These are phyloP conservation scores for Empidonax alnorum DNA, from an alignment of 2,113 vertebrate genomes.

Conservation along the genomic window DNA sequence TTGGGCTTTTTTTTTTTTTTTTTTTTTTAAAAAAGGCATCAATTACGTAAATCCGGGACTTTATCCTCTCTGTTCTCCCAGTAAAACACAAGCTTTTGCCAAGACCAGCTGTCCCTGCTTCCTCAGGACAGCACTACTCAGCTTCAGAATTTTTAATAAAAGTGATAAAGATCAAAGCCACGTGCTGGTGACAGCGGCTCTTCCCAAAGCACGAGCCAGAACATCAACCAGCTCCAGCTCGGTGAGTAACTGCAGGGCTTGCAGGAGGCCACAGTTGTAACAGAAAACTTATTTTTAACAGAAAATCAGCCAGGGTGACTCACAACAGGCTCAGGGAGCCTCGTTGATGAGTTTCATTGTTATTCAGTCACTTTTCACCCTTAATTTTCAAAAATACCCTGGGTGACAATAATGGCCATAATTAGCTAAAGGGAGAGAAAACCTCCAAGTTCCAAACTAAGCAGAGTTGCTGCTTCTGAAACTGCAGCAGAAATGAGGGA, in stretches of 20 bases:
- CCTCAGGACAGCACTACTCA: not conserved
- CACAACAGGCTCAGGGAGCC: not conserved
- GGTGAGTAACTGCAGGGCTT: not conserved
- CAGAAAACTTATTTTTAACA: not conserved
- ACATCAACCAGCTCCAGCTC: not conserved
- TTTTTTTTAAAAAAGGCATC: not conserved
- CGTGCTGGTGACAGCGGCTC: not conserved
- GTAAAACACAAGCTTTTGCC: not conserved
- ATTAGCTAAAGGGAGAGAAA: conserved; percentile 29
- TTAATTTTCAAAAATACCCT: conserved; percentile 33
- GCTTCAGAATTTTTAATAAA: not conserved
- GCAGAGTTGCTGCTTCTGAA: not conserved
- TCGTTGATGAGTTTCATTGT: conserved; percentile 3
- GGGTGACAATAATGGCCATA: conserved; percentile 29
- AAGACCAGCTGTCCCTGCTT: not conserved
- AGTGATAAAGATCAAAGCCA: not conserved
- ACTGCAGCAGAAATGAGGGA: not conserved
- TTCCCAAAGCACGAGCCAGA: not conserved
- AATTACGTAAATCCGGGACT: not conserved
- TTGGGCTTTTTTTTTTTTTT: not conserved
- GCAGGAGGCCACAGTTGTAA: not conserved
- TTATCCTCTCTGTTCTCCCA: not conserved
- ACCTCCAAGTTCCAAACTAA: not conserved
- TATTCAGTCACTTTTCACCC: conserved; percentile 10
- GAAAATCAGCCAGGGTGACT: conserved; percentile 17